Conservation (phyloP, 2,888 invertebrate genomes). For the Tetropium fuscum region DNA sequence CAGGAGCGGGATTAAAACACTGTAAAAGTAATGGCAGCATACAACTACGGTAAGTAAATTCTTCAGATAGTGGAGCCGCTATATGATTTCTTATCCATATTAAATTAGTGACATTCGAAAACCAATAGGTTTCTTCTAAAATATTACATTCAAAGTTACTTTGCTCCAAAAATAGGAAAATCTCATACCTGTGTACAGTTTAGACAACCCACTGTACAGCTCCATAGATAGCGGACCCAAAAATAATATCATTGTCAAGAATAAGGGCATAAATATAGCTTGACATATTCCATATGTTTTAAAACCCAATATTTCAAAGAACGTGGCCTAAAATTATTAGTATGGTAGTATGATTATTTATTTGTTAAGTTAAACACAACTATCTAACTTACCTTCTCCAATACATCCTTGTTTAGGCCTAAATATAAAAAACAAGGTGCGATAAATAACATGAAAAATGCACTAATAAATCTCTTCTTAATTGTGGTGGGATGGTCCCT, state of each 20-base stretch:
- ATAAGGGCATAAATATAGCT: conserved; percentile 79
- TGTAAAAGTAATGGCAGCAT: conserved; percentile 93
- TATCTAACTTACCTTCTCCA: conserved; percentile 68
- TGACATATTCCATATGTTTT: conserved; percentile 78
- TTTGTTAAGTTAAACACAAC: neutral
- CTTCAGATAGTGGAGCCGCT: conserved; percentile 94
- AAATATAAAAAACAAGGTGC: conserved; percentile 83
- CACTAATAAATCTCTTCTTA: conserved; percentile 89
- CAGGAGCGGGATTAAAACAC: conserved; percentile 79
- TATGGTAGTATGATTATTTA: conserved; percentile 28
- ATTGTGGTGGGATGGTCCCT: conserved; percentile 92
- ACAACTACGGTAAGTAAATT: conserved; percentile 95
- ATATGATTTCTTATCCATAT: conserved; percentile 91
- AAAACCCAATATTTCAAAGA: conserved; percentile 82
- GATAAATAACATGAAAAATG: conserved; percentile 82
- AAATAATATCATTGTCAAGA: conserved; percentile 84
- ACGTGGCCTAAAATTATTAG: conserved; percentile 68
- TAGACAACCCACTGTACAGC: conserved; percentile 75
- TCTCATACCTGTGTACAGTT: conserved; percentile 74
- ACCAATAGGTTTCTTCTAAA: conserved; percentile 69
- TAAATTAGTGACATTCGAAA: conserved; percentile 76
- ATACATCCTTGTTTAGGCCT: conserved; percentile 74
- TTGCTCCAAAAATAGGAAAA: neutral
- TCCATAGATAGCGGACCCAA: conserved; percentile 86
- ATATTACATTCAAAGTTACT: no score